A percentile compares a stretch with the other conserved stretches of the same genome.
phyloP scores from a whole-genome alignment of 2,888 invertebrate genomes.

The Gastracanthus pulcherrimus region DNA sequence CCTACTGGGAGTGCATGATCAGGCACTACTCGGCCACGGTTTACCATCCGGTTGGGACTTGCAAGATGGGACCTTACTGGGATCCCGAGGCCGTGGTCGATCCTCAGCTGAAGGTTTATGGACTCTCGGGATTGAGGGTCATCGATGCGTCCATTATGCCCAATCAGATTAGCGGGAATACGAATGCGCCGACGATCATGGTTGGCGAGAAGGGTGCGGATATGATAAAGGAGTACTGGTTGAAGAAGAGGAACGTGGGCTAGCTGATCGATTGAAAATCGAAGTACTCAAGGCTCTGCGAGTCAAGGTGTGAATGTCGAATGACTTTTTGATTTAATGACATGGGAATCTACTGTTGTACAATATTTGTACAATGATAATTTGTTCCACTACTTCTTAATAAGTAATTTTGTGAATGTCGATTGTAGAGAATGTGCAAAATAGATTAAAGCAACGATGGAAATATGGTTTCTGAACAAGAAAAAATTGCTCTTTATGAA shows the following conservation, averaged over 20 bases:
- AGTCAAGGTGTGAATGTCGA: too few relatives aligned
- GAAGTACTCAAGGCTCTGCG: too few relatives aligned
- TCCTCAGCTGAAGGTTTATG: conserved; percentile 88
- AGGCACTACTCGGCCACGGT: conserved; percentile 88
- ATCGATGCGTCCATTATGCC: conserved; percentile 94
- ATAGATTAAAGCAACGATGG: too few relatives aligned
- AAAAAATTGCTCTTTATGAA: too few relatives aligned
- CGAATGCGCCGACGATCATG: conserved; percentile 93
- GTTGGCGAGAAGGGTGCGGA: conserved; percentile 94
- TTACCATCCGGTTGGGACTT: conserved; percentile 92
- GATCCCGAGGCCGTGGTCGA: conserved; percentile 91
- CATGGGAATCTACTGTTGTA: too few relatives aligned
- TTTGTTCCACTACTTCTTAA: too few relatives aligned
- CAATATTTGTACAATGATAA: too few relatives aligned
- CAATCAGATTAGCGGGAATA: conserved; percentile 90
- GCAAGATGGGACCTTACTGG: conserved; percentile 94
- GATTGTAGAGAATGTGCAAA: too few relatives aligned
- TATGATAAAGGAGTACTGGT: conserved; percentile 91
- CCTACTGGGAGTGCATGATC: conserved; percentile 93
- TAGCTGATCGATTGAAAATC: too few relatives aligned
- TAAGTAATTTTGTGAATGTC: too few relatives aligned
- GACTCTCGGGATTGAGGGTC: conserved; percentile 87
- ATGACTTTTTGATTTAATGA: too few relatives aligned
- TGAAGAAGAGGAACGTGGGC: conserved; percentile 67
- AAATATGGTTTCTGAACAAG: too few relatives aligned